phyloP scores from a whole-genome alignment of 2,797 vertebrate genomes.

The Pseudochromis fuscus region DNA sequence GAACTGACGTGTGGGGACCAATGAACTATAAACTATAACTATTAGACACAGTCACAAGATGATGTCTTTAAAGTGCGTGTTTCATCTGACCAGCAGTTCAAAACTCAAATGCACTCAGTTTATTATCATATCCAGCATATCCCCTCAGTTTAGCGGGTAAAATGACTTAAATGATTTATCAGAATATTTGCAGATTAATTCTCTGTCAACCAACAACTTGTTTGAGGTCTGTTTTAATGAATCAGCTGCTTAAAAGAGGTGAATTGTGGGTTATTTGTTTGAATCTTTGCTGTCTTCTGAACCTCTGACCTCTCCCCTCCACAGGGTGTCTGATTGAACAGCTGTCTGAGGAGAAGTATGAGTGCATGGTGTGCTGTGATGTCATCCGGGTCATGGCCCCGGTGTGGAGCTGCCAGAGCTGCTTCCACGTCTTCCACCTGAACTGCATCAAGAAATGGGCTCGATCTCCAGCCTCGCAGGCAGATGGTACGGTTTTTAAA shows the following conservation, averaged over 20 bases:
- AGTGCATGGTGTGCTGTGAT: constrained; percentile 99
- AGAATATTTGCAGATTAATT: not conserved
- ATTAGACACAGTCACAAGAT: not conserved
- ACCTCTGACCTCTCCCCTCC: constrained; percentile 13
- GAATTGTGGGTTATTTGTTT: not conserved
- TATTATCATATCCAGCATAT: not conserved
- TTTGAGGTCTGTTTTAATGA: not conserved
- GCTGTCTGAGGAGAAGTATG: constrained; percentile 96
- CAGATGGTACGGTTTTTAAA: constrained; percentile 86
- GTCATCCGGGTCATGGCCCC: constrained; percentile 91
- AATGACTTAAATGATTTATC: not conserved
- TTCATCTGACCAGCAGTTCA: not conserved
- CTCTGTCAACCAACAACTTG: not conserved
- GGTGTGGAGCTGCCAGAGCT: constrained; percentile 98
- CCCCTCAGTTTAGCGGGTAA: not conserved
- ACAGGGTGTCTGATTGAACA: constrained; percentile 96
- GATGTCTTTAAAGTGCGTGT: not conserved
- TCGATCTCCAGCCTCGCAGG: constrained; percentile 95
- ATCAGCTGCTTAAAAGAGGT: too few species aligned
- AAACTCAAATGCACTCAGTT: not conserved
- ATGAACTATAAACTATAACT: too few species aligned
- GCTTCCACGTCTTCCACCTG: constrained; percentile 97
- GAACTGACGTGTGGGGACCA: not conserved
- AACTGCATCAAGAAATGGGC: constrained; percentile 99
- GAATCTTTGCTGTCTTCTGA: constrained; percentile 2